Evolutionary conservation across 2,113 vertebrate genomes (phyloP).

Genomic region (Morphnarchus princeps): DNA sequence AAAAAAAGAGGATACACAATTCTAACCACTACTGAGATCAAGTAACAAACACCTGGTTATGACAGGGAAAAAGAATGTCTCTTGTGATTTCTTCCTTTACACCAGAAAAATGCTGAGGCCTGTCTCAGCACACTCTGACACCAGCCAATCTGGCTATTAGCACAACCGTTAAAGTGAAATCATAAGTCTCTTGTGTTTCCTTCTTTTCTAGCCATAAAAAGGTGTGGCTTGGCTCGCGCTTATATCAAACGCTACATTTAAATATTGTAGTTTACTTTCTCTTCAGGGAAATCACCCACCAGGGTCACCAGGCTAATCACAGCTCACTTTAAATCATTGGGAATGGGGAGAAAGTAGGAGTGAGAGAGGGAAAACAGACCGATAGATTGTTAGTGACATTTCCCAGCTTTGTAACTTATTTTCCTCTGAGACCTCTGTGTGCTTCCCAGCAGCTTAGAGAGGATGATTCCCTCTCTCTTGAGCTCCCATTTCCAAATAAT

Average conservation of each 20-base stretch:
- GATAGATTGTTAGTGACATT: not conserved
- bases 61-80: not conserved
- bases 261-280: not conserved
- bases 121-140: not conserved
- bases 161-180: not conserved
- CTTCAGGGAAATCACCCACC: constrained; percentile 2
- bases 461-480: not conserved
- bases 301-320: constrained; percentile 1
- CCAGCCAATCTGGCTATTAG: not conserved
- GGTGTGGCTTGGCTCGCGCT: not conserved
- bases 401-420: not conserved
- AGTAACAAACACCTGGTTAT: not conserved
- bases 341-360: not conserved
- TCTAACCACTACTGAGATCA: not conserved
- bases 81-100: constrained; percentile 1
- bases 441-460: not conserved
- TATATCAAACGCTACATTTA: not conserved
- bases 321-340: not conserved
- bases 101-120: not conserved
- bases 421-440: not conserved
- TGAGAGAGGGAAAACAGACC: not conserved
- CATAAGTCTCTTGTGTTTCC: not conserved
- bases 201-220: constrained; percentile 14
- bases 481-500: not conserved
- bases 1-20: not conserved